Percentiles rank a stretch among this genome's conserved stretches.
Conservation (phyloP, 2,113 vertebrate species). For the Acrocephalus kingi region DNA sequence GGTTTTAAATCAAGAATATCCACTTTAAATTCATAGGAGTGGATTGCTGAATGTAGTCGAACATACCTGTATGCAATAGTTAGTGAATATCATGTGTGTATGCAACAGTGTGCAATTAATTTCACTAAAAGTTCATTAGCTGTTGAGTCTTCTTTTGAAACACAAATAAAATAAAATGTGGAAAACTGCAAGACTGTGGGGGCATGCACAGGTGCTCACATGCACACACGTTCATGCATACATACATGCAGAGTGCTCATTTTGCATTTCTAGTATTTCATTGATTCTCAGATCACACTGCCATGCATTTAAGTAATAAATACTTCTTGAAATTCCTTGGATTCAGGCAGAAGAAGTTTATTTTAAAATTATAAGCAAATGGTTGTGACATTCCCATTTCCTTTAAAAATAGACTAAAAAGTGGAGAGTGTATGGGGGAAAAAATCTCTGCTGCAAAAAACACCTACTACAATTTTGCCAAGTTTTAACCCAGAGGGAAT, state of each 20-base stretch:
- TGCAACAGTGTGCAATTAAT: neutral
- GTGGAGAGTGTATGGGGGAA: neutral
- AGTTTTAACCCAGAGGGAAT: constrained; percentile 57
- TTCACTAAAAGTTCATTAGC: neutral
- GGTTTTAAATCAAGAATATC: neutral
- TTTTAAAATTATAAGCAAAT: neutral
- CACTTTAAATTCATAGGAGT: neutral
- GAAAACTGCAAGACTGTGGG: neutral
- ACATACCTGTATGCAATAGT: neutral
- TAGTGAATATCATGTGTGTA: neutral
- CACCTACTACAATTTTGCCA: constrained; percentile 10
- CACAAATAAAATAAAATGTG: neutral
- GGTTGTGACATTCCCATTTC: neutral
- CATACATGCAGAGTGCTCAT: neutral
- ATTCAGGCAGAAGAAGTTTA: constrained; percentile 11
- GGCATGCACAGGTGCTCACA: neutral
- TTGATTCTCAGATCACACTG: neutral
- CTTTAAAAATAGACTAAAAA: neutral
- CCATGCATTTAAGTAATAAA: neutral
- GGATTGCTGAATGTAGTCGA: neutral
- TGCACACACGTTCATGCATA: rapidly evolving
- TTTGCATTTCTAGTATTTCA: neutral
- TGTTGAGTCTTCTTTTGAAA: constrained; percentile 2
- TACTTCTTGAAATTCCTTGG: neutral
- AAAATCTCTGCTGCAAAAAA: constrained; percentile 28